Base-by-base conservation (phyloP, 2,888 invertebrate species). In the Drosophila quasianomalipes region DNA sequence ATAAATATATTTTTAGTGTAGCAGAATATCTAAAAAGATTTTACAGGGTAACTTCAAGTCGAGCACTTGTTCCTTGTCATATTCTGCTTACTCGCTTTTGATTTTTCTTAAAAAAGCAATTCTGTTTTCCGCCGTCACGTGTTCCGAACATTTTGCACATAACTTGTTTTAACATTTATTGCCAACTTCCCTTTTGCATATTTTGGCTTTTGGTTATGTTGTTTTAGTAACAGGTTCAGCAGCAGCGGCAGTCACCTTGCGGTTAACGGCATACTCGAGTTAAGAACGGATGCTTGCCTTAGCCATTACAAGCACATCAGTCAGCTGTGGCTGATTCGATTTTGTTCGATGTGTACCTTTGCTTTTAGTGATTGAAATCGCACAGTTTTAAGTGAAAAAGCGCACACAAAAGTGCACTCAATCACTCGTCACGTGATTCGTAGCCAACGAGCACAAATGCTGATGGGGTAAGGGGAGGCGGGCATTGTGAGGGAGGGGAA, bases 311-410 rank as follows among this genome's bases (percentile, higher is more conserved):
- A 53, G 57, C 44, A 71, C 69, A 73, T 79, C 81, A 77, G 57
- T 81, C 79, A 81, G 83, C 75, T 82, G 69, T 83, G 75, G 78
- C 79, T 80, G 84, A 86, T 83, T 82, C 84, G 89, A 88, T 91
- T 91, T 91, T 70, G 66, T 73, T 47, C 22, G 69, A 73, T 76
- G 79, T 83, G 82, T 89, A 86, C 89, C 77, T 90, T 83, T 79
- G 82, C 83, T 86, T 82, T 89, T 85, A 90, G 89, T 89, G 90
- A 89, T 89, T 89, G 89, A 91, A 89, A 90, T 91, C 85, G 85
- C 89, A 81, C 91, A 89, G 91, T 89, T 80, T 84, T 83, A 90
- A 89, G 87, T 91, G 87, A 89, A 89, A 89, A 89, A 85, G 82
- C 87, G 81, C 89, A 80, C 91, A 85, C 74, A 81, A 76, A 76